Conservation (phyloP, 2,113 vertebrate genomes). For the Onychostruthus taczanowskii region DNA sequence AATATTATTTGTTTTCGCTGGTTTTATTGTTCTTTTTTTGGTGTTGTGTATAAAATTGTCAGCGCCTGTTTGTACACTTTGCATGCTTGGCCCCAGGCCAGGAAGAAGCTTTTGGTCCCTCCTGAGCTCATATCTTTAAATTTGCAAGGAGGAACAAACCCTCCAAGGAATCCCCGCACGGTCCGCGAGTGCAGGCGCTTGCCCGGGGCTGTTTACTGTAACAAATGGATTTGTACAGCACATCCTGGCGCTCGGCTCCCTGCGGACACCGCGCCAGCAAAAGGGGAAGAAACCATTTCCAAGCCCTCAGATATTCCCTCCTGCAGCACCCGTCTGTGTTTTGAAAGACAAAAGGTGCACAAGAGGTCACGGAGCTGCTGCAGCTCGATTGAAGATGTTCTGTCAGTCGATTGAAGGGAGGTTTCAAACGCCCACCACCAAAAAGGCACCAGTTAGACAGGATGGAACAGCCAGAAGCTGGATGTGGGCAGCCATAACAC, state of each 20-base stretch:
- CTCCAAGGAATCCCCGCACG: not conserved
- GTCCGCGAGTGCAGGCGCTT: not conserved
- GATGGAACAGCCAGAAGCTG: not conserved
- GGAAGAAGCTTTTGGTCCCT: not conserved
- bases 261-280: not conserved
- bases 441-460: no score
- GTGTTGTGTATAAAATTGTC: not conserved
- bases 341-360: not conserved
- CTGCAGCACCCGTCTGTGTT: not conserved
- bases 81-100: not conserved
- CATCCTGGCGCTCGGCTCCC: not conserved
- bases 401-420: accelerated
- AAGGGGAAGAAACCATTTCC: not conserved
- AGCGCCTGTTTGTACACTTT: not conserved
- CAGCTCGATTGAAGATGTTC: not conserved
- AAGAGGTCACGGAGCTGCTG: not conserved
- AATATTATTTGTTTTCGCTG: not conserved
- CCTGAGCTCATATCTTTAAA: not conserved
- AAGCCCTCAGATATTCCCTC: not conserved
- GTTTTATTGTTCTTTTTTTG: not conserved
- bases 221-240: not conserved
- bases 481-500: accelerated
- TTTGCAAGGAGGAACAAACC: not conserved
- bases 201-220: slow-evolving; percentile 35
- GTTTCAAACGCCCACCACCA: not conserved